Percentiles rank a stretch among this genome's conserved stretches.
Conservation (phyloP, 2,888 invertebrate species). For the Dorcus hopei region DNA sequence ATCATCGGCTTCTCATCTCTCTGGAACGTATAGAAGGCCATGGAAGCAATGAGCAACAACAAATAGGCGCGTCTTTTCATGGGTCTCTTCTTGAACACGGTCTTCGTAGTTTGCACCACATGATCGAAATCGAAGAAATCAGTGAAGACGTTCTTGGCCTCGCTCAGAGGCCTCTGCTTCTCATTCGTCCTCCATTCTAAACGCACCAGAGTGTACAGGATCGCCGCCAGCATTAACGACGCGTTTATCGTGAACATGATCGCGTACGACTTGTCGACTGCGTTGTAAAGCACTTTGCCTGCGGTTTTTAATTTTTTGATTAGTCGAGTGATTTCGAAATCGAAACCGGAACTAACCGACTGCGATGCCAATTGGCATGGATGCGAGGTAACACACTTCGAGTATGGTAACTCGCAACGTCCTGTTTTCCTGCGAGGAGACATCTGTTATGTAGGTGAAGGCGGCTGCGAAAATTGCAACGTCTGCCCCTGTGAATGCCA, state of each 20-base stretch:
- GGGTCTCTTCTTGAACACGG: slow-evolving; percentile 59
- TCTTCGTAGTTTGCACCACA: slow-evolving; percentile 59
- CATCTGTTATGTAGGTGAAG: slow-evolving; percentile 78
- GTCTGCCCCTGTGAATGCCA: slow-evolving; percentile 74
- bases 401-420: slow-evolving; percentile 78
- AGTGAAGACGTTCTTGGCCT: slow-evolving; percentile 54
- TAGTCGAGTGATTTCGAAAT: no score
- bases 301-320: not conserved
- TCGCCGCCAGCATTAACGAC: slow-evolving; percentile 57
- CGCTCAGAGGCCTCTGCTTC: slow-evolving; percentile 60
- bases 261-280: slow-evolving; percentile 63
- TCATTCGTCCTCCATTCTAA: slow-evolving; percentile 70
- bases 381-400: slow-evolving; percentile 76
- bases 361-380: slow-evolving; percentile 80
- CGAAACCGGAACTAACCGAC: slow-evolving; percentile 53
- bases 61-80: slow-evolving; percentile 61
- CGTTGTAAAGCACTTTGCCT: slow-evolving; percentile 46
- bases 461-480: slow-evolving; percentile 77
- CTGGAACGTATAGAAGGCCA: slow-evolving; percentile 80
- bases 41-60: slow-evolving; percentile 66
- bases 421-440: slow-evolving; percentile 65
- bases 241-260: slow-evolving; percentile 73
- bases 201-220: slow-evolving; percentile 62
- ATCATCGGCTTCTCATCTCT: slow-evolving; percentile 76
- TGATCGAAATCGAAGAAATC: slow-evolving; percentile 75